These are phyloP conservation scores for Papilio machaon DNA, from an alignment of 1,140 invertebrate species.

Conservation along the genomic window DNA sequence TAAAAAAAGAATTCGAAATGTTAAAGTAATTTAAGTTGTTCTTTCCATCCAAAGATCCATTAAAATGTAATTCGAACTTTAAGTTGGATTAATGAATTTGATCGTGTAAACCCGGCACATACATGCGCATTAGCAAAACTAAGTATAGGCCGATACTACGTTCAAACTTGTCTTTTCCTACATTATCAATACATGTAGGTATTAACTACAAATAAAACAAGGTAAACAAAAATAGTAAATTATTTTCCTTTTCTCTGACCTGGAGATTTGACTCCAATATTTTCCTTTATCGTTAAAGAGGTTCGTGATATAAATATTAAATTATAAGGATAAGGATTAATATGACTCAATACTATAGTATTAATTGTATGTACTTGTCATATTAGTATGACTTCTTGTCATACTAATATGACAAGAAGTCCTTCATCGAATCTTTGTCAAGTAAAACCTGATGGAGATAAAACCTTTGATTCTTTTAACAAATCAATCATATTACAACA, in stretches of 20 bases:
- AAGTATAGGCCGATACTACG: background rate
- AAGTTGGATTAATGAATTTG: too few species aligned
- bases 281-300: background rate
- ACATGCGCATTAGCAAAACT: too few species aligned
- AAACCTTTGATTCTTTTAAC: background rate
- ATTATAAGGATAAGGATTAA: background rate
- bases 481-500: background rate
- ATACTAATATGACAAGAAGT: background rate
- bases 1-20: background rate
- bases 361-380: too few species aligned
- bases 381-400: too few species aligned
- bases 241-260: background rate
- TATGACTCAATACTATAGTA: background rate
- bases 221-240: background rate
- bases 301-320: background rate
- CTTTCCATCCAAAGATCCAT: too few species aligned
- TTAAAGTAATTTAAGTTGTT: background rate
- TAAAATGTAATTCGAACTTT: too few species aligned
- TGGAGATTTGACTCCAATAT: background rate
- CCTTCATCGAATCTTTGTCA: background rate
- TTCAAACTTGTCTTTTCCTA: background rate
- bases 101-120: background rate
- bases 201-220: background rate
- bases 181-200: background rate
- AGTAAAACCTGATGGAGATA: background rate